A percentile compares a stretch with the other conserved stretches of the same genome.
These are phyloP conservation scores for Zosterops japonicus DNA, from an alignment of 2,113 vertebrate species.

Conservation along the genomic window DNA sequence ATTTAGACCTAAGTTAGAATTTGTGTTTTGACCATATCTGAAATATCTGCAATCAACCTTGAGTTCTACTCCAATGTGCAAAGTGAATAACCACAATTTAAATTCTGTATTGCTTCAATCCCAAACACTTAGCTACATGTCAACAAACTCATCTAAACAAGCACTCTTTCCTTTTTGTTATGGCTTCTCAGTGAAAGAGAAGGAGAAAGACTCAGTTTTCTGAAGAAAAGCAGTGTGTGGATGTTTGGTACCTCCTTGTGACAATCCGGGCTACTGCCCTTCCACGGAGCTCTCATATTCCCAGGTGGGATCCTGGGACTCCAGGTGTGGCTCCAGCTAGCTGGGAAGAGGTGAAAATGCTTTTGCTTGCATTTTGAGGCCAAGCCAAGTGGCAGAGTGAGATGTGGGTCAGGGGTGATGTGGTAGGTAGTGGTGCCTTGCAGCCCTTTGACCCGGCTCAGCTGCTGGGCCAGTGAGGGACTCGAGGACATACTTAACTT, in stretches of 20 bases:
- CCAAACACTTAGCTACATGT: background rate
- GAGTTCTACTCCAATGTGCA: background rate
- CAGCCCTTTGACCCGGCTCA: background rate
- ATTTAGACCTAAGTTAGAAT: background rate
- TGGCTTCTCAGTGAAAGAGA: background rate
- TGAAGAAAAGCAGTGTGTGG: background rate
- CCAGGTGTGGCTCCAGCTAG: background rate
- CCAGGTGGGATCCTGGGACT: background rate
- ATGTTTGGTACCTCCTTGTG: background rate
- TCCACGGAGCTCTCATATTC: background rate
- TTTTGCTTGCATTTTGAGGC: background rate
- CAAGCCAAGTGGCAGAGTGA: background rate
- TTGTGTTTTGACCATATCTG: background rate
- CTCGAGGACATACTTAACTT: background rate
- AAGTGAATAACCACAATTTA: background rate
- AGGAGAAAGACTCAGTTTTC: background rate
- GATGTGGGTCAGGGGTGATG: fast-evolving
- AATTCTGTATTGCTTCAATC: background rate
- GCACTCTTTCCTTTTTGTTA: background rate
- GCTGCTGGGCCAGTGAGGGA: background rate
- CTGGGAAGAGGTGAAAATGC: background rate
- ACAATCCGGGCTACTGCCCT: background rate
- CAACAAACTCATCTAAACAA: background rate
- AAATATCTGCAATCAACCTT: background rate
- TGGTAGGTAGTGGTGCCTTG: background rate